phyloP scores from a whole-genome alignment of 2,888 invertebrate species.

The Tetramorium bicarinatum region DNA sequence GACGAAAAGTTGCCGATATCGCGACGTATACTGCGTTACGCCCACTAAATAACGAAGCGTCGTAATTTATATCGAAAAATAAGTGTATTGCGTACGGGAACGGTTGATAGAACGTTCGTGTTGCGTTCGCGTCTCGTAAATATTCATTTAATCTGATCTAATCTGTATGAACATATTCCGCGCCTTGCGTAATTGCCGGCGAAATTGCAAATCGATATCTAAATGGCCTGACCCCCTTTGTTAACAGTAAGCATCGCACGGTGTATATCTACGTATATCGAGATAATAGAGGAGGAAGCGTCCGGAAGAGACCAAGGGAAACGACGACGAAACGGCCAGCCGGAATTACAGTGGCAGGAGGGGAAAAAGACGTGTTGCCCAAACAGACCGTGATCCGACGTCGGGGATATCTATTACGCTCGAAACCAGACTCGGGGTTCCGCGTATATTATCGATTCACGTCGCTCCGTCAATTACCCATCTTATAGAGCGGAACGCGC shows the following conservation, averaged over 20 bases:
- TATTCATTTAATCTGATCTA: constrained; percentile 79
- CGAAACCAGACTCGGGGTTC: constrained; percentile 21
- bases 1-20: not conserved
- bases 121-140: constrained; percentile 71
- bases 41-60: constrained; percentile 16
- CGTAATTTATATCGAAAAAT: constrained; percentile 65
- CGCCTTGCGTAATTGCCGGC: constrained; percentile 75
- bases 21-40: not conserved
- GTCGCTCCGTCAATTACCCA: constrained; percentile 64
- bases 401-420: constrained; percentile 57
- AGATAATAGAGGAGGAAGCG: constrained; percentile 14
- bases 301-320: constrained; percentile 59
- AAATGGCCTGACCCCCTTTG: constrained; percentile 68
- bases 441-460: constrained; percentile 58
- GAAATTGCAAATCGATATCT: constrained; percentile 81
- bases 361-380: constrained; percentile 19
- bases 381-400: constrained; percentile 29
- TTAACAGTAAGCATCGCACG: constrained; percentile 36
- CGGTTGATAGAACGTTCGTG: constrained; percentile 45
- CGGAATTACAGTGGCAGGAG: constrained; percentile 4
- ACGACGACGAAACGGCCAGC: constrained; percentile 76
- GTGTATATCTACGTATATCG: constrained; percentile 33
- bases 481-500: constrained; percentile 54
- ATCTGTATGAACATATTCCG: constrained; percentile 77
- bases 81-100: constrained; percentile 50